Base-by-base conservation (phyloP, 2,113 vertebrate species). In the Corapipo altera region DNA sequence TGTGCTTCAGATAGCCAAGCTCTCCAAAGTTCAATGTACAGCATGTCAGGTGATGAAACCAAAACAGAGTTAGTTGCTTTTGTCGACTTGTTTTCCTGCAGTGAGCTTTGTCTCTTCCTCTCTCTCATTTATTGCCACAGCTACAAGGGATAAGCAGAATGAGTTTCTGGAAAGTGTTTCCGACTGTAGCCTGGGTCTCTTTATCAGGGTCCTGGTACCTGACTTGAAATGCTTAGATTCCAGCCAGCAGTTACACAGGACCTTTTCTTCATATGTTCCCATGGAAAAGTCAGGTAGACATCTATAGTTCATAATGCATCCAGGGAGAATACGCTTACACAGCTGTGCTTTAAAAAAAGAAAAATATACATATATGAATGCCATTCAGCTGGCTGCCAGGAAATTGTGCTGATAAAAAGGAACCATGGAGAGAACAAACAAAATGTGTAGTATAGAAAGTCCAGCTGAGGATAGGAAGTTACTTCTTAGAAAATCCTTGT, bases 321-420 rank as follows among this genome's bases (percentile, higher is more conserved):
- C 65, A 51, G 55, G 35, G n/a, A 93, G 43, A 88, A 74, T 64
- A 70, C 51, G 24, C 58, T 92, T 93, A 12, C 83, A 76, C 55
- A 73, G 32, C 51, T 92, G 86, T 80, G 85, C 54, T 95, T 92
- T 80, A 49, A 83, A 80, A 58, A 66, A 66, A 67, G 11, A 52
- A 71, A 79, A 83, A 83, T n/a, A 85, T 44, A 48, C 58, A 73
- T 48, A 41, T 28, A 49, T 70, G 59, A 94, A 70, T 70, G 59
- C 49, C 32, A 44, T 67, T 77, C 46, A 92, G 51, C 64, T 85
- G 43, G 28, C 79, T 74, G 48, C 51, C 87, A 81, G 85, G 89
- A 81, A 89, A 81, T 67, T 59, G 43, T 77, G 73, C 79, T 94
- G 91, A 76, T 80, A 86, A 72, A 85, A 71, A 67, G 61, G 91